These are phyloP conservation scores for Globodera rostochiensis DNA, from an alignment of 1,140 invertebrate species.

Conservation along the genomic window DNA sequence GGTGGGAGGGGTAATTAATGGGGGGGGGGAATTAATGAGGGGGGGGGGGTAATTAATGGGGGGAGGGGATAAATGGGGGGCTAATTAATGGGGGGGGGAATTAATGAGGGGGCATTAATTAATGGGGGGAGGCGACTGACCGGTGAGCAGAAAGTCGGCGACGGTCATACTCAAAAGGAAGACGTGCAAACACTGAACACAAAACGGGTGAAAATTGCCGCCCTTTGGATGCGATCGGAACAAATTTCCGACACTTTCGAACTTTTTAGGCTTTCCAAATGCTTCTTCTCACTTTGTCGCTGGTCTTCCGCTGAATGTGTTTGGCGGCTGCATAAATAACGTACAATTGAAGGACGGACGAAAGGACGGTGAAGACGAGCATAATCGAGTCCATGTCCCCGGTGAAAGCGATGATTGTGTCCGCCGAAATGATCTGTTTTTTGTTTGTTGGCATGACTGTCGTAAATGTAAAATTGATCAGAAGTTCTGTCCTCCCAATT, in stretches of 20 bases:
- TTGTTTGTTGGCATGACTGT: not conserved
- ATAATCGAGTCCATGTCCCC: slow-evolving; percentile 41
- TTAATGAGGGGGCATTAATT: too few species aligned
- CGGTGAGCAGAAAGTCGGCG: slow-evolving; percentile 56
- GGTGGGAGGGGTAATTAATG: too few species aligned
- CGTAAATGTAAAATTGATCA: not conserved
- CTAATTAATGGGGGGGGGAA: too few species aligned
- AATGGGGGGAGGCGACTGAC: slow-evolving; percentile 4
- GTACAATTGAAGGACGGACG: slow-evolving; percentile 50
- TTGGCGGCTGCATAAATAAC: slow-evolving; percentile 41
- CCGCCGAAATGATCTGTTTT: slow-evolving; percentile 45
- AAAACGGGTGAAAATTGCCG: too few species aligned
- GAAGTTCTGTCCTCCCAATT: not conserved
- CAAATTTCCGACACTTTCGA: not conserved
- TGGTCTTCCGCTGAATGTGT: slow-evolving; percentile 46
- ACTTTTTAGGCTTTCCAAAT: too few species aligned
- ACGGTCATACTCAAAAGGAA: slow-evolving; percentile 55
- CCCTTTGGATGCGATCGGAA: not conserved
- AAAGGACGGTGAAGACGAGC: slow-evolving; percentile 46
- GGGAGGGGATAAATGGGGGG: too few species aligned
- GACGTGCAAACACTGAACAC: slow-evolving; percentile 43
- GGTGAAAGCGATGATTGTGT: slow-evolving; percentile 46
- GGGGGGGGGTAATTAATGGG: too few species aligned
- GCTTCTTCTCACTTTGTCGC: slow-evolving; percentile 28
- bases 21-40: not conserved